Conservation (phyloP, 2,888 invertebrate species). For the Exocentrus adspersus region DNA sequence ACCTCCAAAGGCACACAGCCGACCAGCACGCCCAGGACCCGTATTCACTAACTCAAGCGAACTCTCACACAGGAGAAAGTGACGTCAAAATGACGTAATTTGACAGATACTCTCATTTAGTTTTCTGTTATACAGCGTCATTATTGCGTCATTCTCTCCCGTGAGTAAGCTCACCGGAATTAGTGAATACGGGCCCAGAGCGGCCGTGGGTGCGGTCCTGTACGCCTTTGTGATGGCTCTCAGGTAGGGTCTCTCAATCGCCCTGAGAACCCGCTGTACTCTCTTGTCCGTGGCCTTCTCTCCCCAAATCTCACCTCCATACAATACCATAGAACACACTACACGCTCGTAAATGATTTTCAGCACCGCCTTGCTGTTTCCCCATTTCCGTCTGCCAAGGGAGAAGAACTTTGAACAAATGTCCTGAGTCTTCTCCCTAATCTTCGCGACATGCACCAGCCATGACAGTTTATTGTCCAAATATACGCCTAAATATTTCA, state of each 20-base stretch:
- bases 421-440: not conserved
- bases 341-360: slow-evolving; percentile 18
- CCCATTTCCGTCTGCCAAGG: not conserved
- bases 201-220: slow-evolving; percentile 31
- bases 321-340: slow-evolving; percentile 31
- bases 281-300: slow-evolving; percentile 9
- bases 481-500: slow-evolving; percentile 29
- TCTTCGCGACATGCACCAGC: slow-evolving; percentile 26
- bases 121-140: no score
- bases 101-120: no score
- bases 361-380: not conserved
- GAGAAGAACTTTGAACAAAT: not conserved
- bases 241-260: slow-evolving; percentile 35
- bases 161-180: no score
- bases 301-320: slow-evolving; percentile 40
- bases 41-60: no score
- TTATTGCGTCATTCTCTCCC: no score
- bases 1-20: not conserved
- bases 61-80: no score
- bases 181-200: no score
- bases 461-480: slow-evolving; percentile 26
- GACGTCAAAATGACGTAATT: no score
- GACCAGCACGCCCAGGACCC: not conserved
- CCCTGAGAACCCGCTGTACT: slow-evolving; percentile 27
- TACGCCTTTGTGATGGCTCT: slow-evolving; percentile 35